Conservation (phyloP, 2,888 invertebrate genomes). For the Lathronympha strigana region DNA sequence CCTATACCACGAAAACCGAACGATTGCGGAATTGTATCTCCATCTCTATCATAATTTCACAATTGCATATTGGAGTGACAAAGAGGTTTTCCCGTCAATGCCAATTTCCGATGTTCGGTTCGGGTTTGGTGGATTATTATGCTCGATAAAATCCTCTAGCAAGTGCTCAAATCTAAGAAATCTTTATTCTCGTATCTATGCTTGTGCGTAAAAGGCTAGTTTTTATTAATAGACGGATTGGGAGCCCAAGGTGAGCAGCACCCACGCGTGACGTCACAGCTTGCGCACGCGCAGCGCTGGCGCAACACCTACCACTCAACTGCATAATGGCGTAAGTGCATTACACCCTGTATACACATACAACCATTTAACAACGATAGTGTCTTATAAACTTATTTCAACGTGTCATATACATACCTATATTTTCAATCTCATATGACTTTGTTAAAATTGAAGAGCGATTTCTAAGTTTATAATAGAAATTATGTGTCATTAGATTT, state of each 20-base stretch:
- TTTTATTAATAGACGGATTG: constrained; percentile 28
- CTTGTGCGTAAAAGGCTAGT: constrained; percentile 30
- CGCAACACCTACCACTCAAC: neutral
- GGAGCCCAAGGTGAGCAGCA: constrained; percentile 39
- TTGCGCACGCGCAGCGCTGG: constrained; percentile 16
- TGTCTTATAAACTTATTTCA: neutral
- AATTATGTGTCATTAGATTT: constrained; percentile 2
- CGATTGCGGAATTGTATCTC: no score
- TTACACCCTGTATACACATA: neutral
- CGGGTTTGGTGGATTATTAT: no score
- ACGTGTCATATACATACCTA: neutral
- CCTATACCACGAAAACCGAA: no score
- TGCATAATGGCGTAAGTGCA: neutral
- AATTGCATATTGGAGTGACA: no score
- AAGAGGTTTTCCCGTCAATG: no score
- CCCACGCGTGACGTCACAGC: constrained; percentile 45
- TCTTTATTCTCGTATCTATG: constrained; percentile 13
- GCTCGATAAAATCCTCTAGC: neutral
- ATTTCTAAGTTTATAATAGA: neutral
- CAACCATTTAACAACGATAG: neutral
- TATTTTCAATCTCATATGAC: no score
- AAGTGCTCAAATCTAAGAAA: constrained; percentile 6
- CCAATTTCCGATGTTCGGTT: no score
- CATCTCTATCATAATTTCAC: no score
- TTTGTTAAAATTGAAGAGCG: neutral